Evolutionary conservation across 92 coral and sea anemone genomes (phyloP), one percentile per base, ranked within the genome.

Genomic region (Siderastrea siderea): DNA sequence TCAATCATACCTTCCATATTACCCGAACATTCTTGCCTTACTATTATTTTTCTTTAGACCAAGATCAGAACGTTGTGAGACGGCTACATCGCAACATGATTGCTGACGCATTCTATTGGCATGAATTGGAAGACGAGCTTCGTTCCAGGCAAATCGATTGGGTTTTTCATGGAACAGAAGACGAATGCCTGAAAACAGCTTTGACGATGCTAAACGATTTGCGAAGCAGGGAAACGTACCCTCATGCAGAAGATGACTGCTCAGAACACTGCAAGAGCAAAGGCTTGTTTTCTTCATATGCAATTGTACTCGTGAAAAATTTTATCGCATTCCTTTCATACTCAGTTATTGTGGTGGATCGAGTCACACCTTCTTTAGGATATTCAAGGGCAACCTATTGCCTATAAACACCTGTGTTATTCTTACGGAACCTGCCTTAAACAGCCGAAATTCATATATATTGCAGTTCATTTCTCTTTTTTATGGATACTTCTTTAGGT

Each of bases 31-130:
- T 64, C 15, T 82, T 53, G 61, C 46, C 43, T 82, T 57, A 5
- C 58, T 26, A n/a, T 52, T 51, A 46, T 16, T 70, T 17, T 38
- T n/a, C 79, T 55, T 65, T 59, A 59, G 64, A 59, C 10, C 10
- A 59, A 13, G 3, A 59, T 2, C 10, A 59, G 64, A 59, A 59
- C 3, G 1, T 59, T 3, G 64, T 59, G 64, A n/a, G 10, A 13
- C 10, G 15, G 15, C 67, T 85, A 10, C 73, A 59, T 38, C 43
- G 89, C 49, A 64, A 75, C 47, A 75, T 74, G 45, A 60, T 53
- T n/a, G 19, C 89, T 14, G 74, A 77, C 60, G 89, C 82, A 17
- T 85, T 85, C 64, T 85, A 75, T 62, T 85, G 89, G 89, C 83
- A 85, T 38, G 89, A 85, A 51, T 26, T 76, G 13, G 89, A 85